phyloP scores from a whole-genome alignment of 2,113 vertebrate species.

The Atherinomorus stipes region DNA sequence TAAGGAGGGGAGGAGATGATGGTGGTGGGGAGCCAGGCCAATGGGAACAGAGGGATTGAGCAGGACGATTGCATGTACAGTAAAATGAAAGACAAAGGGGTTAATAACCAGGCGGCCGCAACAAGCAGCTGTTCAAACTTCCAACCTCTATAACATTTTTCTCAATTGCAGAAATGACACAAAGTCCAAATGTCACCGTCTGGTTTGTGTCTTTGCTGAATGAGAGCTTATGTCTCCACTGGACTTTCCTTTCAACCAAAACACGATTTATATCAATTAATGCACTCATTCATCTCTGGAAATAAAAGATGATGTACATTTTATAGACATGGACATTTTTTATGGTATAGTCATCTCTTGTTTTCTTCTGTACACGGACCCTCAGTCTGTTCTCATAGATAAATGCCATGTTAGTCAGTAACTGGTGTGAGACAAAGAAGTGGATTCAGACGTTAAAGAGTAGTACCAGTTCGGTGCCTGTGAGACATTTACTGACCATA shows the following conservation, averaged over 20 bases:
- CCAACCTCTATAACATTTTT: constrained; percentile 7
- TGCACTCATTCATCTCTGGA: not conserved
- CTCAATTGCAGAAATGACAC: not conserved
- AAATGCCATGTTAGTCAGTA: constrained; percentile 4
- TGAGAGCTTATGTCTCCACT: constrained; percentile 12
- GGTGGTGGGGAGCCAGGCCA: too few species aligned
- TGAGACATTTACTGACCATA: too few species aligned
- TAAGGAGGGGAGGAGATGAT: too few species aligned
- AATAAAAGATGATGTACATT: not conserved
- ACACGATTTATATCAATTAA: constrained; percentile 17
- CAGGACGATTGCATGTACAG: too few species aligned
- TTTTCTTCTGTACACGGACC: constrained; percentile 36
- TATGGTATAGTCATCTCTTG: constrained; percentile 26
- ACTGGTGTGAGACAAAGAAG: not conserved
- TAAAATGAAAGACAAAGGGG: too few species aligned
- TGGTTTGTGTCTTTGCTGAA: constrained; percentile 11
- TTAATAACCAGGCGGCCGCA: too few species aligned
- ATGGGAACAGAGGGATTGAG: too few species aligned
- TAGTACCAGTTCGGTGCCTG: too few species aligned
- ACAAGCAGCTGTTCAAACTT: constrained; percentile 19
- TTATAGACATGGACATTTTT: constrained; percentile 5
- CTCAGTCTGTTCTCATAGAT: constrained; percentile 11
- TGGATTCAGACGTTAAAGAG: not conserved
- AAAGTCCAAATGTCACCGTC: constrained; percentile 37
- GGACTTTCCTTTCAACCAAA: constrained; percentile 12